phyloP scores from a whole-genome alignment of 2,113 vertebrate genomes.

The Hystrix brachyura region DNA sequence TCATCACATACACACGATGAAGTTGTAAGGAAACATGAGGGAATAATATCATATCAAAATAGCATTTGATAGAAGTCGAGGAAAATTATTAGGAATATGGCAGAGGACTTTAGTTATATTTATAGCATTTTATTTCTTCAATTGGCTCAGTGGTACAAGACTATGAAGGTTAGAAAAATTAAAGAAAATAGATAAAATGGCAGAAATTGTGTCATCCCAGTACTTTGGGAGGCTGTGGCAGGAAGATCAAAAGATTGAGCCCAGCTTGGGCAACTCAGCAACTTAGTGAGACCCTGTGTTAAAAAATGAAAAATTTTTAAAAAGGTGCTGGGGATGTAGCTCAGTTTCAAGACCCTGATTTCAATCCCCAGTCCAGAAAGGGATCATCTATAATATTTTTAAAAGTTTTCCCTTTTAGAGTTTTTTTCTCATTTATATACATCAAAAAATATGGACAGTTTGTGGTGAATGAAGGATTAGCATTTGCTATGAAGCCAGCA shows the following conservation, averaged over 20 bases:
- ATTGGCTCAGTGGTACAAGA: not conserved
- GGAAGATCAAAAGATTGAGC: not conserved
- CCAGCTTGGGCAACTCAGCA: not conserved
- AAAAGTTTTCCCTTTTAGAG: not conserved
- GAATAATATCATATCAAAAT: not conserved
- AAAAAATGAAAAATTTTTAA: not conserved
- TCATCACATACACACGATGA: not conserved
- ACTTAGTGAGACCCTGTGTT: not conserved
- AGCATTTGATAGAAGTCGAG: not conserved
- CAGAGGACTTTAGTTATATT: not conserved
- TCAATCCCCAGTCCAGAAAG: not conserved
- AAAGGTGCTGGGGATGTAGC: not conserved
- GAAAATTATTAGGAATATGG: not conserved
- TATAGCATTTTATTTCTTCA: not conserved
- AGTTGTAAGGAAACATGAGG: not conserved
- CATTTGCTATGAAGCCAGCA: not conserved
- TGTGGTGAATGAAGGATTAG: not conserved
- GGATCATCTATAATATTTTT: not conserved
- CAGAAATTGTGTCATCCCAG: not conserved
- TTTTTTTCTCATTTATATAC: not conserved
- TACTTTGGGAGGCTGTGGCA: not conserved
- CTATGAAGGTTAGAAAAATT: constrained; percentile 23
- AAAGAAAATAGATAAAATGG: not conserved
- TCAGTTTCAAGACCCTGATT: not conserved
- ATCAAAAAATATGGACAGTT: not conserved